phyloP scores from a whole-genome alignment of 2,113 vertebrate species.

The Columba livia region DNA sequence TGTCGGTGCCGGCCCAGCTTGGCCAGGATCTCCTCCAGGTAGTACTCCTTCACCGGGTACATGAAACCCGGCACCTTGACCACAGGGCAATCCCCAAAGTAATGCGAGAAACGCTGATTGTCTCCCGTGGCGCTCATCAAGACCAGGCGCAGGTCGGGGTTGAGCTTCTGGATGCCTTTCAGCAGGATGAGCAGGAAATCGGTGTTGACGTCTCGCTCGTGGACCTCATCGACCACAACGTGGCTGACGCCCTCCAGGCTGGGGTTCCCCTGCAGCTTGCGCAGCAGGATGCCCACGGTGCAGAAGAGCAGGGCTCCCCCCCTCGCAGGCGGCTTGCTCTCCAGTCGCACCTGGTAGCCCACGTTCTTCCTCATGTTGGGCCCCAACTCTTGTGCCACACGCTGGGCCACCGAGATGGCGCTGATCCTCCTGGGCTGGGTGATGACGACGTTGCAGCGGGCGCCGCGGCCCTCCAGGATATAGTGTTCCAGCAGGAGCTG shows the following conservation, averaged over 20 bases:
- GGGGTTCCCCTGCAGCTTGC: constrained; percentile 91
- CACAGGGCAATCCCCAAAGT: constrained; percentile 88
- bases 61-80: constrained; percentile 94
- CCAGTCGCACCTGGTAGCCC: constrained; percentile 95
- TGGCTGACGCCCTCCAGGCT: constrained; percentile 90
- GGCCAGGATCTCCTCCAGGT: constrained; percentile 89
- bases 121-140: constrained; percentile 96
- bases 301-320: constrained; percentile 94
- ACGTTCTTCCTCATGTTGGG: constrained; percentile 83
- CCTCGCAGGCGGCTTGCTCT: constrained; percentile 85
- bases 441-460: constrained; percentile 90
- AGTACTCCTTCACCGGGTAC: constrained; percentile 90
- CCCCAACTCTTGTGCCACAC: constrained; percentile 91
- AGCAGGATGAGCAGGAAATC: constrained; percentile 95
- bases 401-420: constrained; percentile 92
- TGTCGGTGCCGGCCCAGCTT: constrained; percentile 82
- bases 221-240: constrained; percentile 94
- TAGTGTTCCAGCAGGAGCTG: constrained; percentile 90
- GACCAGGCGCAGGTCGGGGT: constrained; percentile 85
- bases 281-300: constrained; percentile 91
- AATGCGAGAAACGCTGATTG: constrained; percentile 86
- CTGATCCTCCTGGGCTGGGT: constrained; percentile 95
- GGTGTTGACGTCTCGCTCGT: constrained; percentile 94
- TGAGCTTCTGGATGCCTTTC: constrained; percentile 80
- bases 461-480: constrained; percentile 79